Base-by-base conservation (phyloP, 2,113 vertebrate genomes). In the Neotragus moschatus region DNA sequence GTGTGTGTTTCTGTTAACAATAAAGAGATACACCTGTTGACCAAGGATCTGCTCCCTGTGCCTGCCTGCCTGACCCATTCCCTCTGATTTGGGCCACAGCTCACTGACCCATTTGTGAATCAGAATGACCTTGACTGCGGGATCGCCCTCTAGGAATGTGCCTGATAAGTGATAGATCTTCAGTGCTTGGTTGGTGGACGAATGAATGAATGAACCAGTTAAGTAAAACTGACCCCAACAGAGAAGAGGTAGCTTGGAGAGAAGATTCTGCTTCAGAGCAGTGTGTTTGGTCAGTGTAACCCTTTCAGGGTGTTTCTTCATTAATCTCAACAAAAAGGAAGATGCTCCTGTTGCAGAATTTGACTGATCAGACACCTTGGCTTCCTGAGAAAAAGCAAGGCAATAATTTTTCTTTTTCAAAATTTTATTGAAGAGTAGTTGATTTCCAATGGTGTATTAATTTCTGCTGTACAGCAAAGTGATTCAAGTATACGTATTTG, bases 271-370 rank as follows among this genome's bases (percentile, higher is more conserved):
- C 39, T 90, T 97, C 77, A 96, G n/a, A 93, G 79, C 25, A 51
- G 10, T 43, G 58, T 51, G 47, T 85, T 12, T 88, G 53, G 60
- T 80, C 90, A 97, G 2, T 33, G 28, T 82, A 86, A 93, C 36
- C 61, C 81, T 84, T 90, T 92, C 53, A 88, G 79, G n/a, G 36
- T 60, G 12, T 55, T 97, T 97, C 94, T 98, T 93, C 95, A 96
- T 97, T 98, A 94, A 98, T 98, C 90, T 98, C 96, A 98, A 93
- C 96, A 98, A 92, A 98, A 98, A 98, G 92, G 92, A 97, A 98
- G 98, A 97, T 94, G 94, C 92, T 79, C 91, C 49, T 92, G 55
- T 95, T 98, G 93, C 93, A 98, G 94, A 96, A 98, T 97, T 94
- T 94, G 96, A 96, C 82, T 96, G 90, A 92, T 98, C 85, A 96